phyloP scores from a whole-genome alignment of 2,888 invertebrate genomes.

The Papilio elwesi region DNA sequence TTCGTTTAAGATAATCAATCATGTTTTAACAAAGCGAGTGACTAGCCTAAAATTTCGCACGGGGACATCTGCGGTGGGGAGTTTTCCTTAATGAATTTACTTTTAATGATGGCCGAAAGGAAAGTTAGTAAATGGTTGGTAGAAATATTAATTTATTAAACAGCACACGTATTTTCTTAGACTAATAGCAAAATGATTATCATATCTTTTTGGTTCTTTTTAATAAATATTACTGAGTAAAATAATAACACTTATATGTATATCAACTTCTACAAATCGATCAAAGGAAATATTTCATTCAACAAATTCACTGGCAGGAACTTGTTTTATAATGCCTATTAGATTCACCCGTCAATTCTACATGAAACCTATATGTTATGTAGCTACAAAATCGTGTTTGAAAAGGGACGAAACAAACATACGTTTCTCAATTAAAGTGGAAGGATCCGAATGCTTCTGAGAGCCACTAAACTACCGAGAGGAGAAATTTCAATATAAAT shows the following conservation, averaged over 20 bases:
- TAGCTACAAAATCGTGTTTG: slow-evolving; percentile 2
- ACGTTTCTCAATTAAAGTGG: slow-evolving; percentile 17
- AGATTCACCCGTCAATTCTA: not conserved
- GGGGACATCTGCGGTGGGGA: slow-evolving; percentile 13
- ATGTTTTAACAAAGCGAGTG: slow-evolving; percentile 18
- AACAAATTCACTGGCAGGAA: too few species aligned
- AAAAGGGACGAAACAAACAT: slow-evolving; percentile 28
- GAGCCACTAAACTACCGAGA: slow-evolving; percentile 27
- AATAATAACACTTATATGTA: too few species aligned
- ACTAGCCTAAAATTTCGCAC: slow-evolving; percentile 18
- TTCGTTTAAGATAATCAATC: slow-evolving; percentile 13
- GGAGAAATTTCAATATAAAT: slow-evolving; percentile 34
- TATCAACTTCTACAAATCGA: too few species aligned
- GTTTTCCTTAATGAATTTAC: slow-evolving; percentile 16
- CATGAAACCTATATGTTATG: too few species aligned
- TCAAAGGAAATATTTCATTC: too few species aligned
- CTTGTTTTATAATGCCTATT: not conserved
- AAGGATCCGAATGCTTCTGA: slow-evolving; percentile 21
- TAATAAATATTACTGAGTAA: too few species aligned
- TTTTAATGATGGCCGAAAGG: slow-evolving; percentile 16
- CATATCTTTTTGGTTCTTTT: too few species aligned
- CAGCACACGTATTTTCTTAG: too few species aligned
- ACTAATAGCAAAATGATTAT: too few species aligned
- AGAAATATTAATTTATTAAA: not conserved
- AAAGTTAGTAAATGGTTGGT: not conserved